phyloP scores from a whole-genome alignment of 2,113 vertebrate genomes.

The Egretta garzetta region DNA sequence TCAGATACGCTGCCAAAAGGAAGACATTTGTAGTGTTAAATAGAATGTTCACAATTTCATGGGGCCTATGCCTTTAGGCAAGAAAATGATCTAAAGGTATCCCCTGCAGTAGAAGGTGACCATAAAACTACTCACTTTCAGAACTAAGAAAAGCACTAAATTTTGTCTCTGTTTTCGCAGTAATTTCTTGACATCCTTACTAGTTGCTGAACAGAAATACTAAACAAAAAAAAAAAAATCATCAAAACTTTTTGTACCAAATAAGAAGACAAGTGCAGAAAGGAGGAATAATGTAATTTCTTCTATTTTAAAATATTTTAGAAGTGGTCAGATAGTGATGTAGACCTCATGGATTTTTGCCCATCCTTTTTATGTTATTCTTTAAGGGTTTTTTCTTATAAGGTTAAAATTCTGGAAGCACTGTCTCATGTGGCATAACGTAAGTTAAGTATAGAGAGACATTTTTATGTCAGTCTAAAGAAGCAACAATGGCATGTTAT shows the following conservation, averaged over 20 bases:
- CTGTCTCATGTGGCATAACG: not conserved
- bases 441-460: not conserved
- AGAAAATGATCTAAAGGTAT: slow-evolving; percentile 14
- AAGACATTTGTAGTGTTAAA: slow-evolving; percentile 36
- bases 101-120: not conserved
- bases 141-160: not conserved
- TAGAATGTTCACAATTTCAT: slow-evolving; percentile 20
- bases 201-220: not conserved
- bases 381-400: not conserved
- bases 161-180: not conserved
- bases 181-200: not conserved
- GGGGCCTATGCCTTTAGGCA: slow-evolving; percentile 1
- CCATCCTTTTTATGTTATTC: not conserved
- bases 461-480: not conserved
- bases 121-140: not conserved
- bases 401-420: not conserved
- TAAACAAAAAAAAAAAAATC: not conserved
- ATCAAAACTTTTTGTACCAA: not conserved
- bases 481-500: not conserved
- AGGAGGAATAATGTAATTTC: not conserved
- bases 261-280: not conserved
- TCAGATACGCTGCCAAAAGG: not conserved
- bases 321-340: not conserved
- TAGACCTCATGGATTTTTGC: not conserved
- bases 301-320: not conserved